A percentile compares a stretch with the other conserved stretches of the same genome.
These are phyloP conservation scores for Cygnus atratus DNA, from an alignment of 2,113 vertebrate genomes.

Conservation along the genomic window DNA sequence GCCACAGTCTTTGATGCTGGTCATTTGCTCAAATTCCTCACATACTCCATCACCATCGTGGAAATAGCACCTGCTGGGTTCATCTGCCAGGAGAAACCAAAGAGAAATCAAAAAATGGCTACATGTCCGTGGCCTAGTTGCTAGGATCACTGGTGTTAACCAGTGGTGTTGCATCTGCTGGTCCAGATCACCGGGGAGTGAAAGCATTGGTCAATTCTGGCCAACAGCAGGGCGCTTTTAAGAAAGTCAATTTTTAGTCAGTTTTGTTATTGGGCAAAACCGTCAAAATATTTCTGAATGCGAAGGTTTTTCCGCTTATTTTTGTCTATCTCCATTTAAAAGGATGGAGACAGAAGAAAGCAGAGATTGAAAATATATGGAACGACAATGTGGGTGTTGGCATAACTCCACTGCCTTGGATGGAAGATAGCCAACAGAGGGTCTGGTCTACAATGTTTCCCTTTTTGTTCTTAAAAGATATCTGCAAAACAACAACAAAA, in stretches of 20 bases:
- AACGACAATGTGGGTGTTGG: constrained; percentile 20
- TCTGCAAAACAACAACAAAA: constrained; percentile 34
- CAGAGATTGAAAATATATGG: not conserved
- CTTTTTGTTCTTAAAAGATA: constrained; percentile 31
- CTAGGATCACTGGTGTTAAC: not conserved
- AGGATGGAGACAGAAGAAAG: not conserved
- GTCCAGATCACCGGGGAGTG: not conserved
- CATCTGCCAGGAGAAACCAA: constrained; percentile 76
- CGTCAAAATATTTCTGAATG: not conserved
- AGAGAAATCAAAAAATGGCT: not conserved
- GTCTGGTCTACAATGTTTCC: constrained; percentile 4
- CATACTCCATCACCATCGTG: constrained; percentile 95
- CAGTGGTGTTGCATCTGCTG: not conserved
- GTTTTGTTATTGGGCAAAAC: not conserved
- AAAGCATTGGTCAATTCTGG: not conserved
- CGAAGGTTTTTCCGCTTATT: not conserved
- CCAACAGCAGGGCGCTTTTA: not conserved
- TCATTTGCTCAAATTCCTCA: constrained; percentile 95
- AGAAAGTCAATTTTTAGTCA: not conserved
- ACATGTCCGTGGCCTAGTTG: not conserved
- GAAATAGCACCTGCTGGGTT: constrained; percentile 96
- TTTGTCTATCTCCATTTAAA: not conserved
- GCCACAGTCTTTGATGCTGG: constrained; percentile 93
- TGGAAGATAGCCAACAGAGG: not conserved
- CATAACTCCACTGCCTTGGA: not conserved